phyloP scores from a whole-genome alignment of 1,140 invertebrate species.

The Bemisia tabaci region DNA sequence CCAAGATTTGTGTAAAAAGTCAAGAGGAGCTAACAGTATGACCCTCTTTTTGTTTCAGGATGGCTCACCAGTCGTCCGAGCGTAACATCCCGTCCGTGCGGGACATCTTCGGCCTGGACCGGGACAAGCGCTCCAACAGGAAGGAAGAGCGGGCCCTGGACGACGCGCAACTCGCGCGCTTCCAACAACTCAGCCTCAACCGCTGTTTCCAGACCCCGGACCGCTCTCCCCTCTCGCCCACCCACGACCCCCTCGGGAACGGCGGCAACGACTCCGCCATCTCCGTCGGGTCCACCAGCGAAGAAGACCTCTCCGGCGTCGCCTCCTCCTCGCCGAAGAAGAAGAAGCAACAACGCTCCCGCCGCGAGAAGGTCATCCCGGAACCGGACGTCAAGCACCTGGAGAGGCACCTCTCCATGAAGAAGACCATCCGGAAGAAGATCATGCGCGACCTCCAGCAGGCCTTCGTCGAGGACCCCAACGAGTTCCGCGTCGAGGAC shows the following conservation, averaged over 20 bases:
- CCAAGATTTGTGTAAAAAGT: no score
- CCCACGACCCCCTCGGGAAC: constrained; percentile 27
- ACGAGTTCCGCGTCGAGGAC: constrained; percentile 51
- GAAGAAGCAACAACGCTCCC: constrained; percentile 36
- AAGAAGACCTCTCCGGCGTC: constrained; percentile 34
- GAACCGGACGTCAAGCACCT: constrained; percentile 59
- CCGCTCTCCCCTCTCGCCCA: constrained; percentile 21
- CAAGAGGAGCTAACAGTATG: no score
- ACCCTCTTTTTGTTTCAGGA: no score
- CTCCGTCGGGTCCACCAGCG: constrained; percentile 36
- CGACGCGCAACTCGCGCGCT: constrained; percentile 14
- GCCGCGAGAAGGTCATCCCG: constrained; percentile 43
- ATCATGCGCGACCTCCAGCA: constrained; percentile 68
- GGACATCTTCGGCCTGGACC: constrained; percentile 52
- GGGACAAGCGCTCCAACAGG: constrained; percentile 14
- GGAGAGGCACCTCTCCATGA: constrained; percentile 70
- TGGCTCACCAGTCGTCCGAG: constrained; percentile 45
- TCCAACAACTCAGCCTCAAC: constrained; percentile 8
- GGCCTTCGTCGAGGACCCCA: constrained; percentile 58
- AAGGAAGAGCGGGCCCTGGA: constrained; percentile 28
- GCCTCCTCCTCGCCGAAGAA: constrained; percentile 40
- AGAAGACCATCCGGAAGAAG: constrained; percentile 72
- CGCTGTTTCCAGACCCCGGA: constrained; percentile 27
- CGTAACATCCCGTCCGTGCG: constrained; percentile 49
- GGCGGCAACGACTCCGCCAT: constrained; percentile 36